A percentile compares a stretch with the other conserved stretches of the same genome.
Conservation (phyloP, 2,797 vertebrate species). For the Enteromius radiatus region DNA sequence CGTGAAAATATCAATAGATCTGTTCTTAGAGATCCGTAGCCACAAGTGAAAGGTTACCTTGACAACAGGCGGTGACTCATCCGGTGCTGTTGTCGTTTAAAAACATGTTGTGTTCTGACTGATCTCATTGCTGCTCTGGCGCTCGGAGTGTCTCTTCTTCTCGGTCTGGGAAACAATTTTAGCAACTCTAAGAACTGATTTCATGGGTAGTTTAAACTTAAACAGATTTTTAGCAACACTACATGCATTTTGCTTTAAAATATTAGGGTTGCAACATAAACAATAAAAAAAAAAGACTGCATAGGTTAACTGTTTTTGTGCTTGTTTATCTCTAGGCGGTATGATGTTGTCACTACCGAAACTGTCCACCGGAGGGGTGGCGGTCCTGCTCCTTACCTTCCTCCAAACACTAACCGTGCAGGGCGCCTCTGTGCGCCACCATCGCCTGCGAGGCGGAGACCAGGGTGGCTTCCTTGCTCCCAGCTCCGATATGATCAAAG, state of each 20-base stretch:
- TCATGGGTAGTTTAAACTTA: neutral
- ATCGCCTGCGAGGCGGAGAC: slow-evolving; percentile 87
- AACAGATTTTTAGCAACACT: neutral
- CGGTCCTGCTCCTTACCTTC: slow-evolving; percentile 80
- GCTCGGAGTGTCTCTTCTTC: neutral
- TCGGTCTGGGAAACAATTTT: slow-evolving; percentile 3
- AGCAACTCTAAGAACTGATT: neutral
- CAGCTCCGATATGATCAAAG: slow-evolving; percentile 93
- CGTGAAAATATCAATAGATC: slow-evolving; percentile 18
- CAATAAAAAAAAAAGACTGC: neutral
- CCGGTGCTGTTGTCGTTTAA: slow-evolving; percentile 61
- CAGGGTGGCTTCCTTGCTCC: slow-evolving; percentile 80
- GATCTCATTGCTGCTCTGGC: slow-evolving; percentile 37
- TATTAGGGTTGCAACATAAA: neutral
- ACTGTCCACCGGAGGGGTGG: slow-evolving; percentile 77
- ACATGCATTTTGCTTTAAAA: neutral
- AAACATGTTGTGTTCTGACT: slow-evolving; percentile 55
- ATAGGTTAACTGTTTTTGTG: neutral
- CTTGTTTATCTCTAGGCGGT: slow-evolving; percentile 68
- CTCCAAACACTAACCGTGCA: slow-evolving; percentile 77
- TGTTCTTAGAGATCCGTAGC: slow-evolving; percentile 50
- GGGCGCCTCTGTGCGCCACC: slow-evolving; percentile 88
- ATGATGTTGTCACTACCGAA: slow-evolving; percentile 80
- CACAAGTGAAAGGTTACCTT: slow-evolving; percentile 73
- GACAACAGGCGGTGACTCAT: slow-evolving; percentile 80